Conservation (phyloP, 2,113 vertebrate genomes). For the Heterocephalus glaber region DNA sequence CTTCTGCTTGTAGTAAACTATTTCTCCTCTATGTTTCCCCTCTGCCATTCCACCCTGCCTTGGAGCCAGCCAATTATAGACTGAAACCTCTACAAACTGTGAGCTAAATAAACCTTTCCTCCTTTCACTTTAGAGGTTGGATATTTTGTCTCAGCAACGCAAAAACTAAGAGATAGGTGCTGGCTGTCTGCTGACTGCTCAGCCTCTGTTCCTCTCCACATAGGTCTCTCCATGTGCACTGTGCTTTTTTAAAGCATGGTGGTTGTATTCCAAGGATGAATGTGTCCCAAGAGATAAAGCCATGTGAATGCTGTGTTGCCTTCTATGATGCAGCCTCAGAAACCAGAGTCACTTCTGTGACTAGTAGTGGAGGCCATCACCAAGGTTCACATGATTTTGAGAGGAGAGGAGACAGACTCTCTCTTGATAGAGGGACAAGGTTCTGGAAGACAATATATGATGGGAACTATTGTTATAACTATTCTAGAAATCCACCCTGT, state of each 20-base stretch:
- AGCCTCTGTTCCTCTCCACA: background rate
- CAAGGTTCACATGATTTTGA: background rate
- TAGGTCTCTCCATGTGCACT: background rate
- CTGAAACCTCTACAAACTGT: background rate
- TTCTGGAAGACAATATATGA: background rate
- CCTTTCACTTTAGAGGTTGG: background rate
- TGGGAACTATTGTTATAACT: background rate
- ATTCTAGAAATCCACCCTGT: background rate
- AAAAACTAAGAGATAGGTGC: background rate
- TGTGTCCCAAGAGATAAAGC: background rate
- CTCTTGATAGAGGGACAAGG: background rate
- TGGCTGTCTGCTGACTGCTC: background rate
- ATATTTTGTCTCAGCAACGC: background rate
- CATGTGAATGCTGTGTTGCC: rapidly evolving
- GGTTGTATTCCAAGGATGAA: background rate
- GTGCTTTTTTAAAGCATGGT: background rate
- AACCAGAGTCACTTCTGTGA: no score
- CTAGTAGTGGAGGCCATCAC: background rate
- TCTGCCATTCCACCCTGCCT: background rate
- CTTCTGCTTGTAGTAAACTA: background rate
- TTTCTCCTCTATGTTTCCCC: background rate
- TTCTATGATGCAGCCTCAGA: background rate
- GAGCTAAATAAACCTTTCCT: background rate
- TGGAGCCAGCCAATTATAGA: background rate
- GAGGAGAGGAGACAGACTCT: background rate